Evolutionary conservation across 2,888 invertebrate species (phyloP), one percentile per base, ranked within the genome.

Genomic region (Nymphalis polychloros): DNA sequence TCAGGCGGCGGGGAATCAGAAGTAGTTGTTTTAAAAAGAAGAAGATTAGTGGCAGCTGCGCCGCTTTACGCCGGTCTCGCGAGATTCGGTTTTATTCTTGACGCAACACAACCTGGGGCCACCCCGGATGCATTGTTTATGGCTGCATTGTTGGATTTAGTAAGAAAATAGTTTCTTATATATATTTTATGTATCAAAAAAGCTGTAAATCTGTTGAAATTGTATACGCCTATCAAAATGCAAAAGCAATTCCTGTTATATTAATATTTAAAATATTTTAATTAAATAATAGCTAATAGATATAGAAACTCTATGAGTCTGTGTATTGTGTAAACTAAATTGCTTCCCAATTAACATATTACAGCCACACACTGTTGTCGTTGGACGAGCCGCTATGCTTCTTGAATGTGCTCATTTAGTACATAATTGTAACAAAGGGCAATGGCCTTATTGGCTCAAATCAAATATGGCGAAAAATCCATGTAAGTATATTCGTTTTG

Each of bases 371-470:
- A 98, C 99, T 0, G 98, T 99, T 0, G 96, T 99, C 0, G 96
- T 99, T 0, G 95, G 98, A 0, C 93, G 99, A 82, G 99, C 99
- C 5, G 96, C 97, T 0, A 94, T 99, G 64, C 90, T 99, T 8
- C 87, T 99, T 71, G 99, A 99, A 88, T 99, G 99, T 85, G 97
- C 98, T 0, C 96, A 98, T 84, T 97, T 99, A 77, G 99, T 99
- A 2, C 98, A 99, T 83, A 95, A 97, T 75, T 99, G 99, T 87
- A 99, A 99, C 86, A 97, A 97, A 83, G 99, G 99, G 0, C 98
- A 98, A 77, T 99, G 99, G 99, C 99, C 99, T 0, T 95, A 96
- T 66, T 99, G 99, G 99, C 97, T 99, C 94, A 98, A 98, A 87
- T 95, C 97, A 10, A 97, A 96, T 74, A 81, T 85, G 5, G 83